Evolutionary conservation across 2,797 vertebrate species (phyloP).

Genomic region (Paguma larvata): DNA sequence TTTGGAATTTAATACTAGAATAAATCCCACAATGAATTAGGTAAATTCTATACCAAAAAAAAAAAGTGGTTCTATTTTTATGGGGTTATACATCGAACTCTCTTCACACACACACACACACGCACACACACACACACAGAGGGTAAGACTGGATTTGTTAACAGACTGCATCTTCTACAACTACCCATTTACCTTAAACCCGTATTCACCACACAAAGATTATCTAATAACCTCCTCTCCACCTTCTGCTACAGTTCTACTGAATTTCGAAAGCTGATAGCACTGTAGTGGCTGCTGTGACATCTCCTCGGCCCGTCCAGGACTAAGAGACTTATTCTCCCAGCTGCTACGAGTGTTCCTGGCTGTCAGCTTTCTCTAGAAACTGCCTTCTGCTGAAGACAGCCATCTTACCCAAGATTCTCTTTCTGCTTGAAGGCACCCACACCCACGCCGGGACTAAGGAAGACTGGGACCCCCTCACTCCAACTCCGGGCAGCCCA

Average conservation of each 20-base stretch:
- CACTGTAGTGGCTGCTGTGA: not conserved
- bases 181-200: not conserved
- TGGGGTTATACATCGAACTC: not conserved
- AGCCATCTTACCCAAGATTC: not conserved
- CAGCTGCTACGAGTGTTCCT: not conserved
- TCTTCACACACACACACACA: not conserved
- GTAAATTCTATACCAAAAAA: not conserved
- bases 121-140: not conserved
- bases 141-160: not conserved
- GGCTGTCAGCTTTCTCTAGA: not conserved
- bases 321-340: not conserved
- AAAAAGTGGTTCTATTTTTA: not conserved
- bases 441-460: not conserved
- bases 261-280: not conserved
- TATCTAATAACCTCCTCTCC: not conserved
- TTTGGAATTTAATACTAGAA: slow-evolving; percentile 36
- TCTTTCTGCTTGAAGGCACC: not conserved
- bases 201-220: not conserved
- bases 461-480: not conserved
- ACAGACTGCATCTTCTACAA: not conserved
- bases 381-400: not conserved
- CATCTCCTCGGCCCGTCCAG: not conserved
- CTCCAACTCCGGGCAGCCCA: not conserved
- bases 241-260: not conserved
- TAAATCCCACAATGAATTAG: slow-evolving; percentile 48